Conservation (phyloP, 2,888 invertebrate species). For the Steinernema hermaphroditum region DNA sequence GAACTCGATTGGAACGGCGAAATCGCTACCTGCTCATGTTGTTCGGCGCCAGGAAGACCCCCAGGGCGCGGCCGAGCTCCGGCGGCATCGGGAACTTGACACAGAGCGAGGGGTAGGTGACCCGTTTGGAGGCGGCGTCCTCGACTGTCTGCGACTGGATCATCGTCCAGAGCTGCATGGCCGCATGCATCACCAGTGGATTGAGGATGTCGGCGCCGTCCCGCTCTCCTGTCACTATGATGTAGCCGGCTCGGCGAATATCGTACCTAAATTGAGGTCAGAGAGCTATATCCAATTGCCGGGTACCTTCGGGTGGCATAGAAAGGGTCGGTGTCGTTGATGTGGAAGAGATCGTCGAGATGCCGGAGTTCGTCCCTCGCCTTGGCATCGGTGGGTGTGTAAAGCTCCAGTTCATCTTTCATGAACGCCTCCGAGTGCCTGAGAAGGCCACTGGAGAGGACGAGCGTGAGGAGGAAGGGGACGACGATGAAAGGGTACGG, state of each 20-base stretch:
- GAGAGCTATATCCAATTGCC: background rate
- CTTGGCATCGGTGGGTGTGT: conserved; percentile 65
- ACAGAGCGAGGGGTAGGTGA: conserved; percentile 63
- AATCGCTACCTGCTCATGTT: conserved; percentile 54
- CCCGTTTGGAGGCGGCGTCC: conserved; percentile 49
- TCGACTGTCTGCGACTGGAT: conserved; percentile 60
- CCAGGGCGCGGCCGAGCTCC: conserved; percentile 58
- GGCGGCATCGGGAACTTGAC: conserved; percentile 65
- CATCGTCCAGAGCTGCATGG: conserved; percentile 61
- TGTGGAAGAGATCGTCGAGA: conserved; percentile 61
- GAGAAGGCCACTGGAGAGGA: conserved; percentile 56
- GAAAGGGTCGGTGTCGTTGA: conserved; percentile 65
- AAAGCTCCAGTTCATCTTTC: conserved; percentile 64
- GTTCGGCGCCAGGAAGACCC: conserved; percentile 49
- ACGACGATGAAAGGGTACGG: conserved; percentile 61
- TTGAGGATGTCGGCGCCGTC: conserved; percentile 63
- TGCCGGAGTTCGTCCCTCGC: conserved; percentile 56
- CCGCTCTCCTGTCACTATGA: conserved; percentile 64
- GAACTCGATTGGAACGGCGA: conserved; percentile 11
- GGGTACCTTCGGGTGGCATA: conserved; percentile 62
- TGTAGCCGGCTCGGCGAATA: conserved; percentile 61
- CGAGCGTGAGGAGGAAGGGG: conserved; percentile 55
- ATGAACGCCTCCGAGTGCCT: conserved; percentile 58
- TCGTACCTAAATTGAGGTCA: conserved; percentile 56
- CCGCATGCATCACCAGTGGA: conserved; percentile 57